Evolutionary conservation across 2,888 invertebrate genomes (phyloP).

Genomic region (Apodemia hepburni): DNA sequence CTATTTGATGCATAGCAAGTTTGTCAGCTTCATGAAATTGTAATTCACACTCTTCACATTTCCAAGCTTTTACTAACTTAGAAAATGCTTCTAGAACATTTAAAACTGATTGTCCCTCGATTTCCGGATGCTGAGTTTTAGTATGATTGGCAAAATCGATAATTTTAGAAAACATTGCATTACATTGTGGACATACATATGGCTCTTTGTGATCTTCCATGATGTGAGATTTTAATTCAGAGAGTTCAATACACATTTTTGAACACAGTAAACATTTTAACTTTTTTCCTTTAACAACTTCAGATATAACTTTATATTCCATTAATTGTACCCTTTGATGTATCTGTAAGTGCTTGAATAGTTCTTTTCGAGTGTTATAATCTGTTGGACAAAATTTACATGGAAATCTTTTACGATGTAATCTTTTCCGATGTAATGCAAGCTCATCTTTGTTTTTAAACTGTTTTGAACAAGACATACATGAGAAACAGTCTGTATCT

Average conservation of each 20-base stretch:
- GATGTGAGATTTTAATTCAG: conserved; percentile 62
- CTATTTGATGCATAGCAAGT: conserved; percentile 61
- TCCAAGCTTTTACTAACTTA: conserved; percentile 67
- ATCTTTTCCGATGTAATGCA: conserved; percentile 51
- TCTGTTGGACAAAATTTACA: conserved; percentile 75
- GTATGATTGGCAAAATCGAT: conserved; percentile 64
- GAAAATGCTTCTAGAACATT: conserved; percentile 68
- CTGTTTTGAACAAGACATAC: conserved; percentile 54
- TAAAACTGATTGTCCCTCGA: conserved; percentile 60
- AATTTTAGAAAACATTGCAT: conserved; percentile 55
- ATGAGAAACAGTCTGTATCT: conserved; percentile 43
- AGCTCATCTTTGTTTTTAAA: conserved; percentile 59
- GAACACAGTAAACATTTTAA: conserved; percentile 64
- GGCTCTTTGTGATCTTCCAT: conserved; percentile 67
- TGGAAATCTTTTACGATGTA: conserved; percentile 61
- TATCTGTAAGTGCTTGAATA: conserved; percentile 64
- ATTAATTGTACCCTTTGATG: conserved; percentile 71
- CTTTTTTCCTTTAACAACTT: conserved; percentile 60
- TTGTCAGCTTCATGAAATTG: conserved; percentile 70
- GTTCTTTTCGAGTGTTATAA: conserved; percentile 60
- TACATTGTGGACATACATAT: conserved; percentile 58
- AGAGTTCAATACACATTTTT: conserved; percentile 51
- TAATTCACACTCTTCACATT: conserved; percentile 66
- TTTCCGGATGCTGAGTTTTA: conserved; percentile 58
- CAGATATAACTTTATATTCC: conserved; percentile 69